Evolutionary conservation across 2,888 invertebrate genomes (phyloP), one percentile per base, ranked within the genome.

Genomic region (Dasypolia templi): DNA sequence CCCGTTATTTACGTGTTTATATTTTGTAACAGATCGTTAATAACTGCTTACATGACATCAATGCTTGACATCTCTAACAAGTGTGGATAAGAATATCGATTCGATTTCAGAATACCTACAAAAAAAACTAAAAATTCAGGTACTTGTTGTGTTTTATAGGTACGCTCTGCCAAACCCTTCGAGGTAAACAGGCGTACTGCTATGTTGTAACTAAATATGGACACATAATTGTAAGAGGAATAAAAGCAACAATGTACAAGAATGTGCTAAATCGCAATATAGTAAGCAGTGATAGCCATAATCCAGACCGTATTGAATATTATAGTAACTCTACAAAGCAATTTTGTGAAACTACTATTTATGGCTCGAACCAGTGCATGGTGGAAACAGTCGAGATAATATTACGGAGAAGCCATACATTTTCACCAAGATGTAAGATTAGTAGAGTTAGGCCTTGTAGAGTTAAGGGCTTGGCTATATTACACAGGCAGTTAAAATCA

Each of bases 271-370:
- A 59, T 77, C 56, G 39, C 49, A 79, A 79, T 55, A 65, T 79
- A 79, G 53, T 73, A 35, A n/a, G 22, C 64, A 62, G 61, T 56
- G 49, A 73, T 62, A 64, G 19, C n/a, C 35, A 53, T 75, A 68
- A 75, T 76, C 71, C 39, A 44, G 61, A 77, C 65, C 79, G 22
- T 62, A 75, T 75, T 79, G 73, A 77, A 65, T 77, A 79, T 73
- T 66, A 44, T 46, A 77, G 72, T 78, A 51, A 51, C 44, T 71
- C 44, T 51, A 39, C 62, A 17, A 56, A 63, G 62, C 51, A 63
- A 76, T 76, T 76, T 76, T 76, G 62, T 71, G 56, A 72, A 51
- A 44, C 17, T 53, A 6, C n/a, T 66, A 66, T 73, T 79, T 73
- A 66, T 61, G 42, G 32, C 26, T n/a, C n/a, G 7, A 26, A 59